A percentile compares a stretch with the other conserved stretches of the same genome.
phyloP scores from a whole-genome alignment of 2,113 vertebrate species.

The Platanista minor region DNA sequence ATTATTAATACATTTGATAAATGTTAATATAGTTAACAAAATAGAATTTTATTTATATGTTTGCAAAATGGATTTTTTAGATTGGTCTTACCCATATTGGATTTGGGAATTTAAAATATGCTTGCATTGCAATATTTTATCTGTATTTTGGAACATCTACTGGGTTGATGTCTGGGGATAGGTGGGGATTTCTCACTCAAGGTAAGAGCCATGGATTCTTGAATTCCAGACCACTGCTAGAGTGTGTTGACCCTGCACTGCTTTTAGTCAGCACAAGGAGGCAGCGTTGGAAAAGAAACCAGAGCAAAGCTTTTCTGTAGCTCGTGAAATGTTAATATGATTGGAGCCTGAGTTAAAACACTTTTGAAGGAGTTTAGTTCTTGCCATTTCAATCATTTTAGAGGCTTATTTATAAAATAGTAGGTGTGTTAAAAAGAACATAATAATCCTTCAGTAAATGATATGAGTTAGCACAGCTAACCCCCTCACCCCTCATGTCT shows the following conservation, averaged over 20 bases:
- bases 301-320: neutral
- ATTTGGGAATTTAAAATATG: neutral
- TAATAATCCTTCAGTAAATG: neutral
- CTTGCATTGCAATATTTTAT: neutral
- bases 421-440: neutral
- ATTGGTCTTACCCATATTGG: neutral
- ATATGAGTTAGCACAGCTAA: no score
- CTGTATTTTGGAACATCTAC: neutral
- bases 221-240: neutral
- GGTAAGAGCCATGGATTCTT: neutral
- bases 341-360: neutral
- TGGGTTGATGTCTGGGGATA: neutral
- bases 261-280: neutral
- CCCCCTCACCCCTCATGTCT: neutral
- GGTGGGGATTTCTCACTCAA: neutral
- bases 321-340: neutral
- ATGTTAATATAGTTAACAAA: neutral
- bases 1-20: neutral
- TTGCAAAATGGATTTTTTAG: neutral
- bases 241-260: neutral
- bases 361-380: neutral
- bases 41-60: neutral
- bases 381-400: neutral
- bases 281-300: conserved; percentile 48
- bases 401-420: neutral